Evolutionary conservation across 2,113 vertebrate species (phyloP).

Genomic region (Perognathus longimembris): DNA sequence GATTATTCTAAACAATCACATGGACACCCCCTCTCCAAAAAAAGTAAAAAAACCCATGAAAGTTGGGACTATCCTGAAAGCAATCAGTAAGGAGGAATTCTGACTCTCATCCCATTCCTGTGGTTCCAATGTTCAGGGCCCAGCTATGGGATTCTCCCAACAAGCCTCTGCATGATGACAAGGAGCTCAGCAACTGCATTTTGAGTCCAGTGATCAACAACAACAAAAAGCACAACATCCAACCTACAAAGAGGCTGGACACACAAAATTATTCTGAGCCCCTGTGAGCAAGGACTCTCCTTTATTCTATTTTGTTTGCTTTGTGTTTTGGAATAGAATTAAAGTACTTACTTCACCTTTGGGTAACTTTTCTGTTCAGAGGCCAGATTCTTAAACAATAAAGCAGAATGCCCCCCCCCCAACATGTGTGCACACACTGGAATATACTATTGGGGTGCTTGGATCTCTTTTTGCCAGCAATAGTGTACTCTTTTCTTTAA

Average conservation of each 20-base stretch:
- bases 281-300: background rate
- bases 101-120: background rate
- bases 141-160: background rate
- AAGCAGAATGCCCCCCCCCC: background rate
- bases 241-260: background rate
- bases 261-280: background rate
- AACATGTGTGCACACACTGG: background rate
- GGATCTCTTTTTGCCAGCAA: conserved; percentile 15
- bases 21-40: background rate
- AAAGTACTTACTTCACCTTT: conserved; percentile 26
- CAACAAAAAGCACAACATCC: conserved; percentile 36
- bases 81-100: background rate
- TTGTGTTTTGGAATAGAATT: background rate
- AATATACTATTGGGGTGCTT: background rate
- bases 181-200: background rate
- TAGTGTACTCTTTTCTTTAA: background rate
- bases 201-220: background rate
- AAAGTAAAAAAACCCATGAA: background rate
- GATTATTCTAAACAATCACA: background rate
- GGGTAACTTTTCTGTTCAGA: conserved; percentile 12
- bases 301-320: background rate
- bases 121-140: background rate
- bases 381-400: conserved; percentile 37
- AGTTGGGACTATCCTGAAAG: conserved; percentile 25
- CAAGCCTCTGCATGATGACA: background rate